Percentiles rank a stretch among this genome's conserved stretches.
phyloP scores from a whole-genome alignment of 1,140 invertebrate species.

The Drosophila paulistorum region DNA sequence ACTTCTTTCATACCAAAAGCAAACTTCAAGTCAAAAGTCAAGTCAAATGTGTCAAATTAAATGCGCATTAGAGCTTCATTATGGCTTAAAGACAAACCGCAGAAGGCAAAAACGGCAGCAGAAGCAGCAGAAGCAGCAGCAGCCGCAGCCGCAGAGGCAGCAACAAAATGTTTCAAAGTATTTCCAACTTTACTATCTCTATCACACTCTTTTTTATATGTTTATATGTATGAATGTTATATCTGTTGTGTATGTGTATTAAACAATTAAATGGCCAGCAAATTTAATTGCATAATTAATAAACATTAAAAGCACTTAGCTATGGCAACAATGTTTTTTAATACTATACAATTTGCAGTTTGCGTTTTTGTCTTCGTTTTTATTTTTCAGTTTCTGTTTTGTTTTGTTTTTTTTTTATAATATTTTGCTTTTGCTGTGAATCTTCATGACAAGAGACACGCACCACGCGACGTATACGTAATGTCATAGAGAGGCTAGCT shows the following conservation, averaged over 20 bases:
- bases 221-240: slow-evolving; percentile 1
- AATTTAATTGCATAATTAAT: slow-evolving; percentile 81
- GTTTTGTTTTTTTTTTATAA: slow-evolving; percentile 1
- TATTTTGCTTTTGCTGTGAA: slow-evolving; percentile 13
- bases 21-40: slow-evolving; percentile 67
- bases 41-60: slow-evolving; percentile 80
- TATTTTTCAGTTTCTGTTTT: background rate
- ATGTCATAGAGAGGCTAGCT: slow-evolving; percentile 2
- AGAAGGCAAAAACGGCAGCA: slow-evolving; percentile 17
- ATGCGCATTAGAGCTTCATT: slow-evolving; percentile 78
- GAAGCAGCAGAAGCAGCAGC: slow-evolving; percentile 28
- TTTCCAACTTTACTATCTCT: slow-evolving; percentile 18
- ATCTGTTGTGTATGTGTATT: slow-evolving; percentile 39
- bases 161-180: slow-evolving; percentile 22
- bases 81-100: slow-evolving; percentile 45
- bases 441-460: slow-evolving; percentile 54
- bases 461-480: slow-evolving; percentile 52
- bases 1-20: slow-evolving; percentile 4
- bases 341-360: slow-evolving; percentile 75
- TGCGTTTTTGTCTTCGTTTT: slow-evolving; percentile 34
- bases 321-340: slow-evolving; percentile 69
- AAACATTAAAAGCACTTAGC: slow-evolving; percentile 81
- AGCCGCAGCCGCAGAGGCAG: slow-evolving; percentile 13
- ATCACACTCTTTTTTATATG: slow-evolving; percentile 5
- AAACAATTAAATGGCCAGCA: slow-evolving; percentile 76